Percentiles rank a stretch among this genome's conserved stretches.
Conservation (phyloP, 2,888 invertebrate species). For the Entomobrya proxima region DNA sequence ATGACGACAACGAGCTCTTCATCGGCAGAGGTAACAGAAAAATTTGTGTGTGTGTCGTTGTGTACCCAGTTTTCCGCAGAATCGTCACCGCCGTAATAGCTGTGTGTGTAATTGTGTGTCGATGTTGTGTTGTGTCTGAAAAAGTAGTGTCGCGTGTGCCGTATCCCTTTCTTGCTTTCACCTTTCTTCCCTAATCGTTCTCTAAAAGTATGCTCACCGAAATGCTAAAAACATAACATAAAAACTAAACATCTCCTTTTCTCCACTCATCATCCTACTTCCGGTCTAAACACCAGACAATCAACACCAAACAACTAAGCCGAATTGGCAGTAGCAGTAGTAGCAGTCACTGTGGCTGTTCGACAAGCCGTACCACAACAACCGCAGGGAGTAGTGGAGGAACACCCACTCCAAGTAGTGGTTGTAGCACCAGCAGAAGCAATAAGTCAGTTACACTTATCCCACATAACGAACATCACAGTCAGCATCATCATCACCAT, state of each 20-base stretch:
- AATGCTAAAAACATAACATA: neutral
- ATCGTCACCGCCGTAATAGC: neutral
- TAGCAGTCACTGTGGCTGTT: conserved; percentile 31
- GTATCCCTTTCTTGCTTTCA: neutral
- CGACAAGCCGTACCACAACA: neutral
- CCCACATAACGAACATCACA: neutral
- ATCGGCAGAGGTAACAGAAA: conserved; percentile 46
- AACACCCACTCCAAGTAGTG: neutral
- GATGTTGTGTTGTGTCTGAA: conserved; percentile 6
- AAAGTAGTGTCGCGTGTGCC: conserved; percentile 13
- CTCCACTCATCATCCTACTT: neutral
- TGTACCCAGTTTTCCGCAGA: neutral
- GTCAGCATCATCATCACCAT: neutral
- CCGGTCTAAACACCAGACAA: conserved; percentile 37
- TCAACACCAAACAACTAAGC: conserved; percentile 58
- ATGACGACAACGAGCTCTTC: conserved; percentile 47
- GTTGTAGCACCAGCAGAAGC: conserved; percentile 19
- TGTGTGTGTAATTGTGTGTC: neutral
- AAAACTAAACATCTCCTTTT: neutral
- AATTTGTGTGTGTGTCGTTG: neutral
- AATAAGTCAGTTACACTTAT: conserved; percentile 21
- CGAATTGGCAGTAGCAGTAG: conserved; percentile 54
- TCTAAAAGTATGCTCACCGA: neutral
- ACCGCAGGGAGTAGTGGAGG: neutral
- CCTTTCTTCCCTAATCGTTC: neutral